Base-by-base conservation (phyloP, 2,797 vertebrate species). In the Enteromius anoplus region DNA sequence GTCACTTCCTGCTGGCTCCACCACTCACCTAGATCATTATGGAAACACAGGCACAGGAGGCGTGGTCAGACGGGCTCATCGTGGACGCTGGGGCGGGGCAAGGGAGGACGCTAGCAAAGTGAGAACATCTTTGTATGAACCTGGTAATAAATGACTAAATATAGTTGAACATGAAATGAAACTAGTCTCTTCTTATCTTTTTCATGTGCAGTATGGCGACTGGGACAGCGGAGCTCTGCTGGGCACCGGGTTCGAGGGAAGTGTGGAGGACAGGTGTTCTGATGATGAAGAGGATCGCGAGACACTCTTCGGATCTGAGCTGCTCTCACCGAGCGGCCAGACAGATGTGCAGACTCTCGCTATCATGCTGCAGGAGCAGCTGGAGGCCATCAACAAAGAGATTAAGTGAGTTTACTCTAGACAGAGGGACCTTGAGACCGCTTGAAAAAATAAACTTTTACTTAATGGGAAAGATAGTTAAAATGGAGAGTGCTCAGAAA, bases 331-430 rank as follows among this genome's bases (percentile, higher is more conserved):
- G 19, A 96, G 95, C 0, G 96, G 96, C 37, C 96, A 97, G 93
- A 96, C 95, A 0, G 96, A 97, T 0, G 96, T 97, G 82, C 96
- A 97, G 93, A 97, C 96, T 0, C 91, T 97, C 75, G 96, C 96
- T 87, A 96, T 96, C 89, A 96, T 97, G 96, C 94, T 97, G 85
- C 96, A 97, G 93, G 94, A 97, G 87, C 96, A 97, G 92, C 94
- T 97, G 89, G 96, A 97, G 88, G 96, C 96, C 87, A 96, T 97
- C 91, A 97, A 97, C 87, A 96, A 97, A 90, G 96, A 97, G 91
- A 97, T 96, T 92, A 96, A 96, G 96, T 96, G 86, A 93, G 95
- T 68, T 75, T 32, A 29, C 58, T 68, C 1, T 0, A 64, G 53
- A 66, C 12, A 9, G 53, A 76, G 66, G 60, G 51, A 64, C 37